Evolutionary conservation across 2,797 vertebrate species (phyloP), one percentile per base, ranked within the genome.

Genomic region (Anguilla obscura): DNA sequence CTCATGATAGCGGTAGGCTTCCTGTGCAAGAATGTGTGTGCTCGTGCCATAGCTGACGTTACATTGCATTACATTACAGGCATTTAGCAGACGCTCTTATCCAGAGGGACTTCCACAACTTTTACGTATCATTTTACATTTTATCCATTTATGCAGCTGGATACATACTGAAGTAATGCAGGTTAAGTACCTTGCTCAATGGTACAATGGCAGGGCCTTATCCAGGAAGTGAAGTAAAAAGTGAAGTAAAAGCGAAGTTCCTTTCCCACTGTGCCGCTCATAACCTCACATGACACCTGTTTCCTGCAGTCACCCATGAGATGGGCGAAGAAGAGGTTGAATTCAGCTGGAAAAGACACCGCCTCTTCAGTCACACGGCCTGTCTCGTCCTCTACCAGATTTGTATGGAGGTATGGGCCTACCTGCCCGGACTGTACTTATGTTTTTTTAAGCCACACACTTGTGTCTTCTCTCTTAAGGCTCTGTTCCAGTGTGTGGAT

Each of bases 381-480:
- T 99, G 98, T 93, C 95, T 99, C 85, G 98, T 99, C 87, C 97
- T 99, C 85, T 99, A 99, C 93, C 98, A 99, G 89, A 97, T 99
- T 90, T 99, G 99, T 90, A 97, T 99, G 98, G 99, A 99, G 98
- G 99, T 99, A 93, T 9, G 87, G 84, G 86, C 50, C 54, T 27
- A 1, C 36, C 56, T 85, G 56, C 21, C 36, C 16, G 36, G 80
- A 60, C 58, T 54, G 36, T 36, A 24, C 16, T 63, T 52, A 1
- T 0, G 50, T 52, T 52, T 52, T 52, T 0, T 12, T 8, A 52
- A 52, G 10, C 7, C 7, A 52, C 50, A 52, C 50, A 52, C 50
- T 8, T 12, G 50, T 52, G 50, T 8, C 7, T 52, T 52, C 10
- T 52, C 50, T 52, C 7, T 58, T 58, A 58, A 58, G 56, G 16